A percentile compares a stretch with the other conserved stretches of the same genome.
Conservation (phyloP, 2,797 vertebrate species). For the Pteronotus mesoamericanus region DNA sequence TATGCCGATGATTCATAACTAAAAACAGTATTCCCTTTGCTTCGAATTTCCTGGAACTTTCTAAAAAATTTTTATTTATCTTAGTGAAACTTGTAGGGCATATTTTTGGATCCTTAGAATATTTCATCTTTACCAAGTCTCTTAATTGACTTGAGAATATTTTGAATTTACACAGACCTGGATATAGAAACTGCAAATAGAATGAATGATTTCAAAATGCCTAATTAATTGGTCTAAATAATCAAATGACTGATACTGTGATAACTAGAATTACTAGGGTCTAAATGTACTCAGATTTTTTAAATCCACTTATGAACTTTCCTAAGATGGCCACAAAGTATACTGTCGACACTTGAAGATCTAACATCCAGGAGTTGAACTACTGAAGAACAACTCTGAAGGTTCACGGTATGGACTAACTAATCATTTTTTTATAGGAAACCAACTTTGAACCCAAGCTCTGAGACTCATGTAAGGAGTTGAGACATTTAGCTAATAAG, state of each 20-base stretch:
- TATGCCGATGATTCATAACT: background rate
- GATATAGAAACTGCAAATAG: background rate
- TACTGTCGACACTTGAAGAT: background rate
- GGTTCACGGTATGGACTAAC: background rate
- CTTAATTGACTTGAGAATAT: slow-evolving; percentile 13
- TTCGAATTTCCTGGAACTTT: background rate
- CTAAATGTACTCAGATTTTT: background rate
- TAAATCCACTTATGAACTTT: background rate
- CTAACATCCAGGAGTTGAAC: background rate
- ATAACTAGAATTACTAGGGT: slow-evolving; percentile 23
- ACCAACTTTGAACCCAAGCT: background rate
- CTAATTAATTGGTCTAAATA: background rate
- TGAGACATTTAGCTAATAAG: background rate
- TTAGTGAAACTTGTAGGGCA: background rate
- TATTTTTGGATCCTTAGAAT: slow-evolving; percentile 29
- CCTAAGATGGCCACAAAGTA: background rate
- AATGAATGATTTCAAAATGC: slow-evolving; percentile 1
- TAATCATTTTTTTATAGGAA: background rate
- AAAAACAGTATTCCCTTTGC: background rate
- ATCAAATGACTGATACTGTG: background rate
- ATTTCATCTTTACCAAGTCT: slow-evolving; percentile 20
- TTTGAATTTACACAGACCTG: background rate
- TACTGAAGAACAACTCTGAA: background rate
- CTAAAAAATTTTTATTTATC: slow-evolving; percentile 23
- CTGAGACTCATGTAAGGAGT: background rate